Conservation (phyloP, 2,888 invertebrate genomes). For the Phortica magna region DNA sequence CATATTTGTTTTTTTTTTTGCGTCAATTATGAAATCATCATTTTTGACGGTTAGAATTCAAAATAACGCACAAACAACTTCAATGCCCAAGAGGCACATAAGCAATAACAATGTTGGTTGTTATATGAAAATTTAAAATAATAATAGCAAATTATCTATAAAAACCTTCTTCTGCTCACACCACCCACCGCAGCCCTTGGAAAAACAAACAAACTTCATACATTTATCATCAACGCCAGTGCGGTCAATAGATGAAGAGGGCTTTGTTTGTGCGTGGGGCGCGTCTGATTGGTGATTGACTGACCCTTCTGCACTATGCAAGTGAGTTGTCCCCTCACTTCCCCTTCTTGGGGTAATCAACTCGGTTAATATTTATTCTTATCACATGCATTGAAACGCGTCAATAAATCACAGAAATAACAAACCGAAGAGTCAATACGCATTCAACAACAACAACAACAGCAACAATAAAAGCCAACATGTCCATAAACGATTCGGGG, state of each 20-base stretch:
- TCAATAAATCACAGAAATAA: constrained; percentile 39
- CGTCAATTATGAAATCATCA: constrained; percentile 32
- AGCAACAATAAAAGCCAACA: background rate
- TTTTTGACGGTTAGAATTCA: constrained; percentile 19
- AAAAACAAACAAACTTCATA: background rate
- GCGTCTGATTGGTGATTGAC: background rate
- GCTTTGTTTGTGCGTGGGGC: no score
- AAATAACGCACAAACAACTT: background rate
- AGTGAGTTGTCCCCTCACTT: no score
- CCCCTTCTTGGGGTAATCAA: background rate
- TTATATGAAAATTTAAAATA: background rate
- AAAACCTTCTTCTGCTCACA: background rate
- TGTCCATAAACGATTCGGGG: no score
- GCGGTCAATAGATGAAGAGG: background rate
- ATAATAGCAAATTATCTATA: background rate
- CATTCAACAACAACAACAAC: constrained; percentile 16
- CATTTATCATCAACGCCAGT: background rate
- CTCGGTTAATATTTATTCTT: constrained; percentile 20
- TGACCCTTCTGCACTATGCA: background rate
- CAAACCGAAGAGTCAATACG: background rate
- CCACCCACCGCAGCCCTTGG: background rate
- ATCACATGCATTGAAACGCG: constrained; percentile 38
- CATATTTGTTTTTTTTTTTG: background rate
- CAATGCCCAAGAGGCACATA: background rate
- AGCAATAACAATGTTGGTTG: background rate